These are phyloP conservation scores for Phocides pigmalion DNA, from an alignment of 1,140 invertebrate species.

Conservation along the genomic window DNA sequence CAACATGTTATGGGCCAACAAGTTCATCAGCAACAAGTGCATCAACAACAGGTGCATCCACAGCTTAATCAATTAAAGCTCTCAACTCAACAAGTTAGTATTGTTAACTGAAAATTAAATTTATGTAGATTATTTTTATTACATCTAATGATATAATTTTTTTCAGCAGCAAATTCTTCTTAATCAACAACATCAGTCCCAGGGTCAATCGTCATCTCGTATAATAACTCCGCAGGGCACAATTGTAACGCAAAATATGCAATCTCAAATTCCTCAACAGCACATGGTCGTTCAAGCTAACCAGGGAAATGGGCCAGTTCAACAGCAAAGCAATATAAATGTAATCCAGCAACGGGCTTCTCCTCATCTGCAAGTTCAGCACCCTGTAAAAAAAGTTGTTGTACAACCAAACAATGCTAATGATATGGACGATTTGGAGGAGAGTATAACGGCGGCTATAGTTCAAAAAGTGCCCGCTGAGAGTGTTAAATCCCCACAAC, in stretches of 20 bases:
- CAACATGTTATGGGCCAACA: slow-evolving; percentile 63
- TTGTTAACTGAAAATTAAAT: slow-evolving; percentile 14
- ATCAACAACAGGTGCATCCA: slow-evolving; percentile 50
- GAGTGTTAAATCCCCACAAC: slow-evolving; percentile 50
- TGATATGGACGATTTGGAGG: slow-evolving; percentile 80
- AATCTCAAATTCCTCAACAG: slow-evolving; percentile 50
- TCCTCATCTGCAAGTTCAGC: slow-evolving; percentile 55
- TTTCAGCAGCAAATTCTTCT: slow-evolving; percentile 68
- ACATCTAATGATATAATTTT: slow-evolving; percentile 18
- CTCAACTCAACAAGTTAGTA: slow-evolving; percentile 64
- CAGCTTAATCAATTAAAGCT: slow-evolving; percentile 68
- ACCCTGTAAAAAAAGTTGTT: slow-evolving; percentile 71
- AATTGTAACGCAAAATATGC: slow-evolving; percentile 66
- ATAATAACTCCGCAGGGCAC: slow-evolving; percentile 74
- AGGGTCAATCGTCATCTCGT: slow-evolving; percentile 51
- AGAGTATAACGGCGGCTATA: slow-evolving; percentile 80
- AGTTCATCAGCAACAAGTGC: slow-evolving; percentile 60
- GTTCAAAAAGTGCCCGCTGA: slow-evolving; percentile 70
- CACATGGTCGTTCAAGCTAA: slow-evolving; percentile 55
- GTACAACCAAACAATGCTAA: slow-evolving; percentile 74
- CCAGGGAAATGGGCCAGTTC: slow-evolving; percentile 61
- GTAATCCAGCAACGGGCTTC: slow-evolving; percentile 57
- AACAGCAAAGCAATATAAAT: slow-evolving; percentile 55
- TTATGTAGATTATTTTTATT: slow-evolving; percentile 5
- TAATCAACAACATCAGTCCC: slow-evolving; percentile 60